Conservation (phyloP, 2,113 vertebrate species). For the Austrofundulus limnaeus region DNA sequence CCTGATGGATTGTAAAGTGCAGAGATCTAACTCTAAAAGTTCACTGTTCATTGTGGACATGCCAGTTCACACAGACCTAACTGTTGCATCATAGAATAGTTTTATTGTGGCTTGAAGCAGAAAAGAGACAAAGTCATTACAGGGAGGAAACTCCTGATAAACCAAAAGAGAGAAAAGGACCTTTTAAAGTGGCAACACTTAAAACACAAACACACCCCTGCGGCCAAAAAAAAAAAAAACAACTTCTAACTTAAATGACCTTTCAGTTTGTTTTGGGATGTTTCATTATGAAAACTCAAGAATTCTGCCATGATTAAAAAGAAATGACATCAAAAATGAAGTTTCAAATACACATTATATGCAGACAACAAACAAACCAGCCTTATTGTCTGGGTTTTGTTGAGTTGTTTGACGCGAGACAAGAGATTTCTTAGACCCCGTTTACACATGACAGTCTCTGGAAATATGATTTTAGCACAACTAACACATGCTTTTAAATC, state of each 20-base stretch:
- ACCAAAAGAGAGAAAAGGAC: conserved; percentile 76
- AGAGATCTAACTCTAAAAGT: conserved; percentile 61
- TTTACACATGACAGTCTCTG: too few relatives aligned
- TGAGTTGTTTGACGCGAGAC: neutral
- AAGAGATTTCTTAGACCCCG: too few relatives aligned
- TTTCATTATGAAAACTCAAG: conserved; percentile 59
- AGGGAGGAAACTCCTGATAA: conserved; percentile 66
- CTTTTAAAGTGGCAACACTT: conserved; percentile 66
- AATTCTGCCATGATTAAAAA: conserved; percentile 44
- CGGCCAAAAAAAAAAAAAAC: conserved; percentile 55
- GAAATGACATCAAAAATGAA: conserved; percentile 43
- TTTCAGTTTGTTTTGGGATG: conserved; percentile 53
- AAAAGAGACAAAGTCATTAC: conserved; percentile 67
- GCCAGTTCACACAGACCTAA: conserved; percentile 63
- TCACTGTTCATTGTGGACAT: conserved; percentile 74
- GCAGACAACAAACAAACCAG: conserved; percentile 28
- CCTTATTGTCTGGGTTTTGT: conserved; percentile 22
- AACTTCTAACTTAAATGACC: conserved; percentile 48
- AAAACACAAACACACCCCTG: conserved; percentile 59
- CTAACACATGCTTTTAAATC: too few relatives aligned
- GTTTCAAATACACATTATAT: too few relatives aligned
- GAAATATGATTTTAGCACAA: too few relatives aligned
- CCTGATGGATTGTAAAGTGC: conserved; percentile 76
- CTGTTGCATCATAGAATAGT: conserved; percentile 69
- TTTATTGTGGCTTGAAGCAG: conserved; percentile 61